phyloP scores from a whole-genome alignment of 2,797 vertebrate genomes.

The Netta rufina region DNA sequence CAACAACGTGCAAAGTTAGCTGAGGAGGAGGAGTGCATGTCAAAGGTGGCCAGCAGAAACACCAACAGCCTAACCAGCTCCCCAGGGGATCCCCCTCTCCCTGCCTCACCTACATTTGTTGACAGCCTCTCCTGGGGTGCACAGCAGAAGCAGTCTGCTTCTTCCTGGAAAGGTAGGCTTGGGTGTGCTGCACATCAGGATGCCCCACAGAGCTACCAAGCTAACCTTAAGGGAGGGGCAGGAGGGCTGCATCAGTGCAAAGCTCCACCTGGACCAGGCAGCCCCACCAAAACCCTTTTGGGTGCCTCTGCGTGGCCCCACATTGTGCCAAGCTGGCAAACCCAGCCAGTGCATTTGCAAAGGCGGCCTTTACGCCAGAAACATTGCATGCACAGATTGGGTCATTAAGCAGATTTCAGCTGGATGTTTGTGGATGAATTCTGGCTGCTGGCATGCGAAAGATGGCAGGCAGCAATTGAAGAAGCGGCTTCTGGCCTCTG shows the following conservation, averaged over 20 bases:
- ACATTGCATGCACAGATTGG: neutral
- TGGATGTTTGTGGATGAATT: neutral
- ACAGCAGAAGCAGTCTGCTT: neutral
- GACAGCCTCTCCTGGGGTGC: neutral
- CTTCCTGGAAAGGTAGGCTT: neutral
- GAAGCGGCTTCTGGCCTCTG: neutral
- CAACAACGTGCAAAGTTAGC: neutral
- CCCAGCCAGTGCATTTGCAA: neutral
- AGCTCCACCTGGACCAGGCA: neutral
- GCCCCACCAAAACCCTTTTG: neutral
- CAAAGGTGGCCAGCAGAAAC: neutral
- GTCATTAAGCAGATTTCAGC: conserved; percentile 42
- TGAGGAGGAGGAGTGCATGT: neutral
- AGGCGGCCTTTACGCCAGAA: neutral
- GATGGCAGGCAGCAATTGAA: neutral
- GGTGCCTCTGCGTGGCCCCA: neutral
- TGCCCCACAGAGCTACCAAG: too few relatives aligned
- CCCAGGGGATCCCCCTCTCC: neutral
- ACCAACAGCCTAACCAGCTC: neutral
- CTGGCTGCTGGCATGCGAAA: accelerated
- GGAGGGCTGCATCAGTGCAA: neutral
- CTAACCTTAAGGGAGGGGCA: neutral
- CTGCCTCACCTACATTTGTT: neutral
- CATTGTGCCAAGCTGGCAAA: neutral
- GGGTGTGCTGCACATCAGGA: neutral